Percentiles rank a stretch among this genome's conserved stretches.
Evolutionary conservation across 2,888 invertebrate species (phyloP).

Genomic region (Agrotis segetum): DNA sequence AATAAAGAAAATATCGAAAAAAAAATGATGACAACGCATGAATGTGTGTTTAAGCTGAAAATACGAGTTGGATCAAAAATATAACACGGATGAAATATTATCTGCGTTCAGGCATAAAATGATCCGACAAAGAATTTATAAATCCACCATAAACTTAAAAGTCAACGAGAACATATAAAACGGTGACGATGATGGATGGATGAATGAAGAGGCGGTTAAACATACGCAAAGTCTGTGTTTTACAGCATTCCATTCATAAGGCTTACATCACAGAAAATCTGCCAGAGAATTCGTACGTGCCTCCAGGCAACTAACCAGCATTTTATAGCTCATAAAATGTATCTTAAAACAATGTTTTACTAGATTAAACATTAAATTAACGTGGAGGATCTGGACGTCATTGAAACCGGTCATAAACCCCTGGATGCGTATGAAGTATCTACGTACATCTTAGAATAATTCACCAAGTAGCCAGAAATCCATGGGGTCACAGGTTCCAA

Average conservation of each 20-base stretch:
- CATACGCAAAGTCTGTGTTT: constrained; percentile 13
- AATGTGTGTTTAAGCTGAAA: background rate
- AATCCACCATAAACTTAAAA: constrained; percentile 28
- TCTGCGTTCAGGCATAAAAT: background rate
- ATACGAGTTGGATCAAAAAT: background rate
- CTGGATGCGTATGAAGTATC: constrained; percentile 16
- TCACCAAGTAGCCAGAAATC: constrained; percentile 30
- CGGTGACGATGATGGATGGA: constrained; percentile 34
- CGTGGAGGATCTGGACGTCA: constrained; percentile 41
- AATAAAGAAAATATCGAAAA: background rate
- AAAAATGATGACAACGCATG: too few relatives aligned
- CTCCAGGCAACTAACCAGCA: constrained; percentile 6
- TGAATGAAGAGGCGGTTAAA: constrained; percentile 41
- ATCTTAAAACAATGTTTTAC: constrained; percentile 43
- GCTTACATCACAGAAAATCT: constrained; percentile 38
- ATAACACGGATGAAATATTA: background rate
- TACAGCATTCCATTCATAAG: constrained; percentile 4
- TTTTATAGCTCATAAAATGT: constrained; percentile 44
- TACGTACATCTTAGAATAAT: constrained; percentile 38
- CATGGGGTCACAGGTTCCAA: constrained; percentile 42
- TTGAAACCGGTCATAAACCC: constrained; percentile 33
- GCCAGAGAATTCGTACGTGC: constrained; percentile 23
- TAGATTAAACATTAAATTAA: constrained; percentile 25
- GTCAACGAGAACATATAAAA: constrained; percentile 25
- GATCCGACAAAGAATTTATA: constrained; percentile 21